A percentile compares a stretch with the other conserved stretches of the same genome.
phyloP scores from a whole-genome alignment of 1,140 invertebrate species.

The Lepidostoma basale region DNA sequence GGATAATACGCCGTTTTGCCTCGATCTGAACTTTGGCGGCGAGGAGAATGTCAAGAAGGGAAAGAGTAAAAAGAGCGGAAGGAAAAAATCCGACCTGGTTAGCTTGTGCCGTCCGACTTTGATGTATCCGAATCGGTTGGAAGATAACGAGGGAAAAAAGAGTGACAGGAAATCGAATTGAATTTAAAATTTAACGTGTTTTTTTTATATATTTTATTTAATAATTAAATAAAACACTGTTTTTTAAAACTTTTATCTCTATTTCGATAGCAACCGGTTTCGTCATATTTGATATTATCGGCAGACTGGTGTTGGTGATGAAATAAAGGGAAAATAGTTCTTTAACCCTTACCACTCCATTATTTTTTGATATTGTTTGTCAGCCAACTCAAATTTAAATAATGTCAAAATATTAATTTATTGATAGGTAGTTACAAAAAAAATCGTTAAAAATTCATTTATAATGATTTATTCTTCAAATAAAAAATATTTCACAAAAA shows the following conservation, averaged over 20 bases:
- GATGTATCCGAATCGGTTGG: conserved; percentile 25
- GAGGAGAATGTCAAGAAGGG: conserved; percentile 2
- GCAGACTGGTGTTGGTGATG: no score
- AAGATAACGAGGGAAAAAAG: conserved; percentile 3
- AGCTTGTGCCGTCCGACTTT: conserved; percentile 38
- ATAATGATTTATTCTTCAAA: no score
- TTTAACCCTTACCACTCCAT: no score
- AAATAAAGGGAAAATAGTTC: background rate
- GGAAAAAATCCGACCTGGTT: conserved; percentile 33
- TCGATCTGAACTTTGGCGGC: background rate
- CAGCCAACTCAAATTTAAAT: no score
- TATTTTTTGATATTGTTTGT: no score
- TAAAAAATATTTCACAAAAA: no score
- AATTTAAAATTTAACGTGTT: background rate
- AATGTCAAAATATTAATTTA: no score
- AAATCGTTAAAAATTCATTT: no score
- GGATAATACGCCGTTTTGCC: background rate
- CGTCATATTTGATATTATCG: no score
- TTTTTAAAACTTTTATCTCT: no score
- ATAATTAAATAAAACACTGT: background rate
- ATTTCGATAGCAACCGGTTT: no score
- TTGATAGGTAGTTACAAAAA: no score
- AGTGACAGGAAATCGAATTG: background rate
- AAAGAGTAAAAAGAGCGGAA: conserved; percentile 15
- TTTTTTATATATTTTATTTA: background rate